These are phyloP conservation scores for Ictalurus furcatus DNA, from an alignment of 2,113 vertebrate genomes.

Conservation along the genomic window DNA sequence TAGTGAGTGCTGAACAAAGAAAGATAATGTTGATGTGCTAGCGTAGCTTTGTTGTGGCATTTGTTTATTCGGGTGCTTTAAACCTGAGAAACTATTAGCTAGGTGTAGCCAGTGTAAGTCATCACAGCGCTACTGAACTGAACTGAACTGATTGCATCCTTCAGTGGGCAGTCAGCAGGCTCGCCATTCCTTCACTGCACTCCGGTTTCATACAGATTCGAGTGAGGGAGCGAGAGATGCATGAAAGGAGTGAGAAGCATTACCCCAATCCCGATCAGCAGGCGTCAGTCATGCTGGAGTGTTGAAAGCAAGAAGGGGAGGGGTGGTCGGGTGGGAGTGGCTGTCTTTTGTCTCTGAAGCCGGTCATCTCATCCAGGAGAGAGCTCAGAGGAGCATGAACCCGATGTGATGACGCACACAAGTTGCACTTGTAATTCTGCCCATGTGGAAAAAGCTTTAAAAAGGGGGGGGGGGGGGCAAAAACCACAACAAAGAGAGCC, in stretches of 20 bases:
- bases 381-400: constrained; percentile 57
- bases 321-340: constrained; percentile 47
- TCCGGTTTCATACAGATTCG: not conserved
- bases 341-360: constrained; percentile 48
- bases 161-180: not conserved
- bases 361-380: constrained; percentile 49
- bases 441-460: constrained; percentile 49
- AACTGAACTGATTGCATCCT: not conserved
- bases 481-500: constrained; percentile 43
- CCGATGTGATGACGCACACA: constrained; percentile 54
- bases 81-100: not conserved
- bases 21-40: not conserved
- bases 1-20: not conserved
- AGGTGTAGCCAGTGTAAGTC: not conserved
- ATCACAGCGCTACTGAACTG: not conserved
- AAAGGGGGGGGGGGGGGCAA: not conserved
- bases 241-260: constrained; percentile 15
- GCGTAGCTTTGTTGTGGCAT: not conserved
- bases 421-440: constrained; percentile 56
- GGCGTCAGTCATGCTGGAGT: constrained; percentile 46
- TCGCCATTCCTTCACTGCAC: not conserved
- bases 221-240: not conserved
- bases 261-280: constrained; percentile 43
- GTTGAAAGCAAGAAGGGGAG: constrained; percentile 24
- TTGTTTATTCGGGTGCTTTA: not conserved